Base-by-base conservation (phyloP, 2,113 vertebrate genomes). In the Parus major region DNA sequence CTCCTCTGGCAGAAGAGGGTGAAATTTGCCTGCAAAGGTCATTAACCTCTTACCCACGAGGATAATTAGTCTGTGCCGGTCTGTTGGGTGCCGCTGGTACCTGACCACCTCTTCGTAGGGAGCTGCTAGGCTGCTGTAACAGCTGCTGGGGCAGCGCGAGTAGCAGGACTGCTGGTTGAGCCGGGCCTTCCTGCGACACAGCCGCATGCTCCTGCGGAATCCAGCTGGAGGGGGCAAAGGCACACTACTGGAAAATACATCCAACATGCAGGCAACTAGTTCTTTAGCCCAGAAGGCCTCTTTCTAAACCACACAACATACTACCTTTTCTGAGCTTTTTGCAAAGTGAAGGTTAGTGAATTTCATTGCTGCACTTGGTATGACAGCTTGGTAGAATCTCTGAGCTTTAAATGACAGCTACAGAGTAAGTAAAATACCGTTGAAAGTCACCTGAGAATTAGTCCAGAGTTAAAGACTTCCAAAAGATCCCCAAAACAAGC, bases 91-190 rank as follows among this genome's bases (percentile, higher is more conserved):
- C 57, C 98, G 98, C 97, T 99, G 99, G 98, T 99, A 99, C 65
- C 97, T 97, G 61, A 98, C 98, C 93, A 99, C 99, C 93, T 99
- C 99, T 95, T 99, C 99, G 4, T 99, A 99, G 0, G 99, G 98
- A 59, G 97, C 97, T 29, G 96, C 96, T 47, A 93, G 76, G 4
- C 96, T 12, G 27, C 83, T 93, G 85, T 42, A 96, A 95, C 98
- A 98, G 97, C 96, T 97, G 93, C 95, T 92, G 46, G 98, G 91
- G 21, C 98, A 98, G 46, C 95, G 94, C 4, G 72, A 31, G 10
- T 92, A 93, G 86, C 97, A 98, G 7, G 91, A 95, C 21, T 96
- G 97, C 88, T 95, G 98, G 66, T 76, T 92, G 93, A 93, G 94
- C 73, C 94, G 94, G 3, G 93, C 95, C 36, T 97, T 98, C 76